Evolutionary conservation across 2,113 vertebrate genomes (phyloP).

Genomic region (Pterophyllum scalare): DNA sequence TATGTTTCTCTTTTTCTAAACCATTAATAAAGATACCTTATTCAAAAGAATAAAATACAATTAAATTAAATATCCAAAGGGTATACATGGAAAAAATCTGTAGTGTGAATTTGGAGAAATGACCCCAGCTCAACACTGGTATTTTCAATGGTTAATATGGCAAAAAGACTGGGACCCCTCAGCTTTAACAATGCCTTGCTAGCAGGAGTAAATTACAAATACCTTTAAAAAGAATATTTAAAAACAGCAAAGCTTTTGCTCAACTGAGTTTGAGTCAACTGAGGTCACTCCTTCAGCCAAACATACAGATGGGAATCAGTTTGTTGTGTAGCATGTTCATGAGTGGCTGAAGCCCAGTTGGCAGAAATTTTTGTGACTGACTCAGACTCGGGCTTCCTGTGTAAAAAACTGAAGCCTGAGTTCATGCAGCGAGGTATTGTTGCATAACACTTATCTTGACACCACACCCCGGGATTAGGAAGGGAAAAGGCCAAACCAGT

Average conservation of each 20-base stretch:
- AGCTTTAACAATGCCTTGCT: background rate
- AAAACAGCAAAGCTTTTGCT: background rate
- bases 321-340: conserved; percentile 55
- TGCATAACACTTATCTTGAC: conserved; percentile 78
- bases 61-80: background rate
- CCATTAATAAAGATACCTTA: background rate
- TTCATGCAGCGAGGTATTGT: conserved; percentile 73
- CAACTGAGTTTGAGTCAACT: background rate
- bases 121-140: background rate
- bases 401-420: conserved; percentile 58
- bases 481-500: conserved; percentile 58
- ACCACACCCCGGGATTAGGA: conserved; percentile 71
- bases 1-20: background rate
- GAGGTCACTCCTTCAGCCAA: background rate
- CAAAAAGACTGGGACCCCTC: background rate
- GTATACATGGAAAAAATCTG: background rate
- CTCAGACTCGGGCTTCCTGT: conserved; percentile 76
- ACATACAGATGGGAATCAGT: conserved; percentile 19
- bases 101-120: background rate
- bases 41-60: background rate
- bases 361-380: conserved; percentile 61
- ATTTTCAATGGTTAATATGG: background rate
- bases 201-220: background rate
- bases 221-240: background rate
- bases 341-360: conserved; percentile 53